These are phyloP conservation scores for Peromyscus aztecus DNA, from an alignment of 2,797 vertebrate genomes.

Conservation along the genomic window DNA sequence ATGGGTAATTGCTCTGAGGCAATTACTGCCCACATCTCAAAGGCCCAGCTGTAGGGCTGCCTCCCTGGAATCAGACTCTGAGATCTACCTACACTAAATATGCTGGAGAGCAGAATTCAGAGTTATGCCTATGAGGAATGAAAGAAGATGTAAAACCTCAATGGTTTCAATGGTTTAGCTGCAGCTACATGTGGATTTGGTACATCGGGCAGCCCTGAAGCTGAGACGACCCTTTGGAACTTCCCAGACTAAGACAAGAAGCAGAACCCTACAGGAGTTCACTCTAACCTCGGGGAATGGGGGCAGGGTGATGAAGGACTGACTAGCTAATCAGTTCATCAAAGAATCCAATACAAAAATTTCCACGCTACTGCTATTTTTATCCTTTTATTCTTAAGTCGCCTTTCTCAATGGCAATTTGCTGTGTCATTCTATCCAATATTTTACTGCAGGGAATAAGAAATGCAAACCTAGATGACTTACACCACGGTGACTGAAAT, in stretches of 20 bases:
- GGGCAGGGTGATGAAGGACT: background rate
- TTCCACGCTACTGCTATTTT: background rate
- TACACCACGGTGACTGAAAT: background rate
- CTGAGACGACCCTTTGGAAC: background rate
- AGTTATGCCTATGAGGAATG: background rate
- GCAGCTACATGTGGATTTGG: background rate
- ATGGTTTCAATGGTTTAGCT: background rate
- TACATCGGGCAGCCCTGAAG: background rate
- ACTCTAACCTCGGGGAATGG: background rate
- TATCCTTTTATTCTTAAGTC: background rate
- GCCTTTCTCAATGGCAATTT: background rate
- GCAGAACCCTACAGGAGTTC: background rate
- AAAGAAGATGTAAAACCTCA: background rate
- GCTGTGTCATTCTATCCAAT: background rate
- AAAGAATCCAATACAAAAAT: background rate
- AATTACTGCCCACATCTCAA: background rate
- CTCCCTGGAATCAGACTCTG: background rate
- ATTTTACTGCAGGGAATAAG: slow-evolving; percentile 21
- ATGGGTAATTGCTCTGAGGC: background rate
- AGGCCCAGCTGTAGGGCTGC: background rate
- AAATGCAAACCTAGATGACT: background rate
- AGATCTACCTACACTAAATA: background rate
- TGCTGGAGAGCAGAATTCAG: background rate
- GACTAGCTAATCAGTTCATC: background rate
- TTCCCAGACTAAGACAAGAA: background rate